Conservation (phyloP, 1,140 invertebrate species). For the Mesaphorura yosii region DNA sequence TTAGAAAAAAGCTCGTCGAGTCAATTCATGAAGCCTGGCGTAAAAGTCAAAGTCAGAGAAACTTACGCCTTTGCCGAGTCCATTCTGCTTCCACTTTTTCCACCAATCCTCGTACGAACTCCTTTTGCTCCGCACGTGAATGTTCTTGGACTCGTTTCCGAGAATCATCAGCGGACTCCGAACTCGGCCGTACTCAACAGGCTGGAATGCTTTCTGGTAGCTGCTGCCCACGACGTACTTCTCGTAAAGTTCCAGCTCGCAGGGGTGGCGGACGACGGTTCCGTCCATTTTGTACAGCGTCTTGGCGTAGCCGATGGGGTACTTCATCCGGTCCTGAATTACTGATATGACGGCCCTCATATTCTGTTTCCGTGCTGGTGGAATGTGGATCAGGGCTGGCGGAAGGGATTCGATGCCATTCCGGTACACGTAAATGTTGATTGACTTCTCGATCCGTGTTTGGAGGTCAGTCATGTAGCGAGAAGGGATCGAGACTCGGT, state of each 20-base stretch:
- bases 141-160: neutral
- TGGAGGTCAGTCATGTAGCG: conserved; percentile 29
- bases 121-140: neutral
- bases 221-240: conserved; percentile 29
- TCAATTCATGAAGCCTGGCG: no score
- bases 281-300: conserved; percentile 28
- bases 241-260: conserved; percentile 22
- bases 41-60: no score
- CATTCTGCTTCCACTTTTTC: no score
- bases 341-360: conserved; percentile 25
- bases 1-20: no score
- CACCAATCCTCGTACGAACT: no score
- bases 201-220: conserved; percentile 26
- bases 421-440: conserved; percentile 15
- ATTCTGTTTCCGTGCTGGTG: conserved; percentile 25
- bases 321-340: conserved; percentile 25
- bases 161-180: conserved; percentile 18
- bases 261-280: conserved; percentile 16
- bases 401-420: neutral
- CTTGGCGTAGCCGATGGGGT: conserved; percentile 27
- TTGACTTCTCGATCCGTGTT: conserved; percentile 29
- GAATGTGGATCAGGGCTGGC: conserved; percentile 22
- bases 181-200: conserved; percentile 22
- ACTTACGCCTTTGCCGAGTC: no score
- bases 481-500: conserved; percentile 9